phyloP scores from a whole-genome alignment of 2,888 invertebrate species.

The Andrena marginata region DNA sequence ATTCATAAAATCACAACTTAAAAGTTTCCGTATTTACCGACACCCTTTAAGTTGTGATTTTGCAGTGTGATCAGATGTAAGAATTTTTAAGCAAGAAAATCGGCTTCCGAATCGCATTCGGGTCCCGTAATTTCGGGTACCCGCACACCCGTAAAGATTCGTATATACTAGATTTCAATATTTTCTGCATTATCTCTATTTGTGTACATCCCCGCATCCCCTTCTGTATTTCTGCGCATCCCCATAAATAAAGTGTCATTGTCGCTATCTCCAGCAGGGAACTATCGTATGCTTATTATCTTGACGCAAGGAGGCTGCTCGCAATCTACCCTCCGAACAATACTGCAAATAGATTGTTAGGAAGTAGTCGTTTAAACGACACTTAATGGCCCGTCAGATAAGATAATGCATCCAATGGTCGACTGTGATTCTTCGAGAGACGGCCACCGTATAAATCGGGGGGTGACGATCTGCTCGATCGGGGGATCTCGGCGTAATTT shows the following conservation, averaged over 20 bases:
- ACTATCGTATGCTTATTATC: constrained; percentile 39
- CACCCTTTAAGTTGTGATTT: too few relatives aligned
- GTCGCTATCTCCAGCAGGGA: constrained; percentile 4
- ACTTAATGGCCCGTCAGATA: constrained; percentile 70
- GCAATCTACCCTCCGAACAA: constrained; percentile 25
- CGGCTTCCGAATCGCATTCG: too few relatives aligned
- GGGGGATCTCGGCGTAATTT: constrained; percentile 36
- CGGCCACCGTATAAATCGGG: constrained; percentile 26
- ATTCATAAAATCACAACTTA: too few relatives aligned
- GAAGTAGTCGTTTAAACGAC: constrained; percentile 34
- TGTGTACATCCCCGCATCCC: too few relatives aligned
- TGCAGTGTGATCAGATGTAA: too few relatives aligned
- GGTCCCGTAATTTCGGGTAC: too few relatives aligned
- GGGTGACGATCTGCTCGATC: constrained; percentile 5
- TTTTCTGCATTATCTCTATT: not conserved
- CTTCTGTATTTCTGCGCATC: not conserved
- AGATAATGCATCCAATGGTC: constrained; percentile 66
- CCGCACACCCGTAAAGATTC: too few relatives aligned
- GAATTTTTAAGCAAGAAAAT: too few relatives aligned
- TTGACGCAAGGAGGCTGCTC: constrained; percentile 19
- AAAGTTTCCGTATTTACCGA: too few relatives aligned
- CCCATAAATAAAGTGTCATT: constrained; percentile 32
- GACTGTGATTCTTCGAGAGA: constrained; percentile 48
- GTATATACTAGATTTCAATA: not conserved
- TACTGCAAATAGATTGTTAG: constrained; percentile 63